Conservation (phyloP, 2,797 vertebrate genomes). For the Schizothorax lantsangensis region DNA sequence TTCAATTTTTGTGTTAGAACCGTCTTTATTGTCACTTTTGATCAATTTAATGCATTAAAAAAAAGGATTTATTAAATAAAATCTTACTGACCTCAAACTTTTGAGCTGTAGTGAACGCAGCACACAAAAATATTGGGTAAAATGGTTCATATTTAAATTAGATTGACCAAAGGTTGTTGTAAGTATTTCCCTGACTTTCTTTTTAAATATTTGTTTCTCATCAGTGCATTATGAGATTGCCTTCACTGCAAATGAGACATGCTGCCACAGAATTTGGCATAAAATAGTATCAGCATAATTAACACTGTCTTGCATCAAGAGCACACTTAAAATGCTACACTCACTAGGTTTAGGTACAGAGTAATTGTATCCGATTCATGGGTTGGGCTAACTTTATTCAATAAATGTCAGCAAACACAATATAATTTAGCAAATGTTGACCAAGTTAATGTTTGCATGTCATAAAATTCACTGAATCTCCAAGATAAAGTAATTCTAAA, state of each 20-base stretch:
- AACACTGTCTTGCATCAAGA: background rate
- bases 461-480: constrained; percentile 53
- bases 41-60: background rate
- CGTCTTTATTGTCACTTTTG: background rate
- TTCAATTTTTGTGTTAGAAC: background rate
- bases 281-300: background rate
- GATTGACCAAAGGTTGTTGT: background rate
- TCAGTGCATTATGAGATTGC: background rate
- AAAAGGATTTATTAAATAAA: background rate
- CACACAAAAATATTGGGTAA: background rate
- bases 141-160: background rate
- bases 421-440: constrained; percentile 55
- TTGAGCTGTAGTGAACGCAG: background rate
- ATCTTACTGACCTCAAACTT: background rate
- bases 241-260: background rate
- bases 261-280: too few species aligned
- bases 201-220: background rate
- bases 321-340: background rate
- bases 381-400: constrained; percentile 34
- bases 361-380: constrained; percentile 42
- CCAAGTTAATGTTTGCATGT: constrained; percentile 56
- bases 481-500: constrained; percentile 45
- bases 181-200: too few species aligned
- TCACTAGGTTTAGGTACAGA: constrained; percentile 28
- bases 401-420: constrained; percentile 53